Conservation (phyloP, 1,140 invertebrate genomes). For the Oryctes rhinoceros region DNA sequence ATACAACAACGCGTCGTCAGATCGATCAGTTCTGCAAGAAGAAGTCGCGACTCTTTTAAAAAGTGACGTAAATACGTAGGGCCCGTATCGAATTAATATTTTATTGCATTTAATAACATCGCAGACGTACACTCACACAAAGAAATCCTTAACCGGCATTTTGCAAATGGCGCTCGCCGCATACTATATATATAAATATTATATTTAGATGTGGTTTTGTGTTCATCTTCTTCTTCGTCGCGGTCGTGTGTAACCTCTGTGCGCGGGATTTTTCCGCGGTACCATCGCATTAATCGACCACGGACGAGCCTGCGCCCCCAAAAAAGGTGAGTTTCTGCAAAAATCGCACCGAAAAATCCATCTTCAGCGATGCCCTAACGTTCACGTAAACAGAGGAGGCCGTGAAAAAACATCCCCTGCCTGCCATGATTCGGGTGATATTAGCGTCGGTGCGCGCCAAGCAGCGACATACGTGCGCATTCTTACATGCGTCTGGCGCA, state of each 20-base stretch:
- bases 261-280: conserved; percentile 27
- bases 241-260: conserved; percentile 21
- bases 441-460: conserved; percentile 49
- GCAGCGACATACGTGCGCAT: conserved; percentile 53
- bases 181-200: conserved; percentile 47
- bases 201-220: conserved; percentile 43
- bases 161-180: conserved; percentile 44
- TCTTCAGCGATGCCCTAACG: conserved; percentile 23
- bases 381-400: conserved; percentile 15
- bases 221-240: conserved; percentile 23
- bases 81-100: conserved; percentile 25
- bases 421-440: conserved; percentile 49
- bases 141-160: conserved; percentile 38
- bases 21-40: conserved; percentile 28
- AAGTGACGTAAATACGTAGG: conserved; percentile 16
- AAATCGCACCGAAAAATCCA: conserved; percentile 19
- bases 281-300: conserved; percentile 1
- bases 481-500: conserved; percentile 55
- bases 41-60: conserved; percentile 13
- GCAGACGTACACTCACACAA: conserved; percentile 26
- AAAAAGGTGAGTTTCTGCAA: conserved; percentile 41
- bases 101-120: conserved; percentile 35
- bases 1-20: conserved; percentile 9
- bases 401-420: conserved; percentile 44
- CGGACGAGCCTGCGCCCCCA: background rate